phyloP scores from a whole-genome alignment of 2,113 vertebrate species.

The Panthera tigris region DNA sequence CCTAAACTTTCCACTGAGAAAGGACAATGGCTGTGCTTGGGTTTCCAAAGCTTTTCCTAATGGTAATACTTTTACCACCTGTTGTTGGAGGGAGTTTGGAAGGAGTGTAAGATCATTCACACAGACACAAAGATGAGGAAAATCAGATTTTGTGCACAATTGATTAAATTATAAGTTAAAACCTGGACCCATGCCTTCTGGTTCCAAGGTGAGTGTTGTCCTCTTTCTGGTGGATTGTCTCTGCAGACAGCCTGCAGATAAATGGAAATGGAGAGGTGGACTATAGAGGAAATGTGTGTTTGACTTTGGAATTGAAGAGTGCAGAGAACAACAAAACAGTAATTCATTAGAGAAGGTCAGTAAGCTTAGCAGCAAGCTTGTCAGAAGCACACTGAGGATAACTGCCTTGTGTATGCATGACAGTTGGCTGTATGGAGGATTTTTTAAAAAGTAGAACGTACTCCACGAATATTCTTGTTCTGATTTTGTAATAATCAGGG shows the following conservation, averaged over 20 bases:
- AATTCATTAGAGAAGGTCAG: slow-evolving; percentile 20
- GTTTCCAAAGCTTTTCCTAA: slow-evolving; percentile 7
- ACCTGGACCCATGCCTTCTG: not conserved
- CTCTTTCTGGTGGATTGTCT: not conserved
- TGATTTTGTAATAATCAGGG: not conserved
- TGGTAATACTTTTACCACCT: not conserved
- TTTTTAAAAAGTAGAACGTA: not conserved
- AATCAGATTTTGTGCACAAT: not conserved
- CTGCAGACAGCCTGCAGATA: not conserved
- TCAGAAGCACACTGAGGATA: not conserved
- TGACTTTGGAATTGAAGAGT: not conserved
- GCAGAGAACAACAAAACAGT: slow-evolving; percentile 31
- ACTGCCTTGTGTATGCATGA: not conserved
- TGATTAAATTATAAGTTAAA: not conserved
- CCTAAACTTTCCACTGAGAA: not conserved
- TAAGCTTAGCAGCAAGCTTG: not conserved
- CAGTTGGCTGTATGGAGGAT: not conserved
- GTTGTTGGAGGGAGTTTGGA: not conserved
- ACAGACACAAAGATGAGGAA: not conserved
- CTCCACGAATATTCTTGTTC: not conserved
- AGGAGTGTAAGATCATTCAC: not conserved
- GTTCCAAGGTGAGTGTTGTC: not conserved
- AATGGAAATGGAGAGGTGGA: not conserved
- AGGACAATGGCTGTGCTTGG: not conserved
- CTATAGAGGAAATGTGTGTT: not conserved